Evolutionary conservation across 2,113 vertebrate genomes (phyloP), one percentile per base, ranked within the genome.

Genomic region (Pelmatolapia mariae): DNA sequence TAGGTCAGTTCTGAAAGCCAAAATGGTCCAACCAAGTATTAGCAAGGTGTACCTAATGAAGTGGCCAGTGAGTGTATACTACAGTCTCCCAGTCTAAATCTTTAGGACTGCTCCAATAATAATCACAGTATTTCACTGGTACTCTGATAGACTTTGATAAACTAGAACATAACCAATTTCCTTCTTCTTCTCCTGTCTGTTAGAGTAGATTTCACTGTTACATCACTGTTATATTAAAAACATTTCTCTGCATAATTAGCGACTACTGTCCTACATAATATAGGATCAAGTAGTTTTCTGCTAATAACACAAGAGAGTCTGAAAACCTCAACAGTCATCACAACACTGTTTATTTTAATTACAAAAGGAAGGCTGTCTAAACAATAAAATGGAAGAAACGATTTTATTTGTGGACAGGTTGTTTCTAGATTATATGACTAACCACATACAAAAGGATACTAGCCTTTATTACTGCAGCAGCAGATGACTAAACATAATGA

Each of bases 401-500:
- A 3, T 78, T 3, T 50, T 19, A 78, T 78, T 78, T 50, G 43
- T 50, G 15, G 40, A 76, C 15, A 26, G 40, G 40, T 26, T 45
- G 22, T 76, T 76, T 76, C 13, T 76, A 47, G 1, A 47, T 4
- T 45, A 50, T 50, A 19, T 50, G 43, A 78, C 16, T 78, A 78
- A n/a, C 16, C 16, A 1, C 71, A 50, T 50, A 78, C 43, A 78
- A 78, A 18, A 31, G 43, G 71, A 78, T 3, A 19, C 1, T 12
- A 2, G 6, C 24, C 71, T 76, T 47, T 76, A 31, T 53, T 53
- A 47, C 40, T 29, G 6, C 24, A 7, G 9, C 43, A 76, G 43
- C 71, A 50, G 24, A 12, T 78, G 43, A 78, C 24, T 50, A 78
- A 78, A 78, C 71, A 78, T 76, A 76, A 76, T 19, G 71, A 50